Evolutionary conservation across 2,888 invertebrate species (phyloP).

Genomic region (Philereme vetulata): DNA sequence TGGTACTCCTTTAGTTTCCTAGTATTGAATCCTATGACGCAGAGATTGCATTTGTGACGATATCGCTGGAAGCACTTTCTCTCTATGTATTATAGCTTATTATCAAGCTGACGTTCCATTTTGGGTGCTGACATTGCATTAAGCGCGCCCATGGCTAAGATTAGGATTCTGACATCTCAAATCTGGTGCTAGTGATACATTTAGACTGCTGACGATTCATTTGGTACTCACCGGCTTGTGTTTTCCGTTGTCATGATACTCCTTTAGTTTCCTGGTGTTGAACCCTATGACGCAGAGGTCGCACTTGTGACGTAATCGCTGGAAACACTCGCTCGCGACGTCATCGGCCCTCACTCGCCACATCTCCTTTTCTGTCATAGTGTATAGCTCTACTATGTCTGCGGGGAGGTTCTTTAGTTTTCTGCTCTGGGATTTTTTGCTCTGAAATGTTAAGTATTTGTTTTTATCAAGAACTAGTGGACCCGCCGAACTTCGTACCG

Average conservation of each 20-base stretch:
- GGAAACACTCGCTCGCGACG: conserved; percentile 53
- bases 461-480: too few species aligned
- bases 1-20: conserved; percentile 60
- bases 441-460: conserved; percentile 15
- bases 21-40: conserved; percentile 63
- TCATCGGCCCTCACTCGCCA: conserved; percentile 55
- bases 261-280: conserved; percentile 58
- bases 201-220: too few species aligned
- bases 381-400: conserved; percentile 58
- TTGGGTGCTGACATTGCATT: too few species aligned
- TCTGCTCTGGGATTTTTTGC: conserved; percentile 33
- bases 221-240: conserved; percentile 56
- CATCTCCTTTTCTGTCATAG: conserved; percentile 67
- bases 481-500: too few species aligned
- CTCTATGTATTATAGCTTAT: too few species aligned
- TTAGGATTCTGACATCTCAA: too few species aligned
- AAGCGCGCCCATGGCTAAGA: too few species aligned
- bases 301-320: conserved; percentile 57
- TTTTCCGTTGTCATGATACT: conserved; percentile 59
- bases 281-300: conserved; percentile 60
- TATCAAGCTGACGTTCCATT: too few species aligned
- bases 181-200: too few species aligned
- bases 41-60: conserved; percentile 34
- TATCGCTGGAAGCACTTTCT: too few species aligned
- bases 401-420: conserved; percentile 64